Evolutionary conservation across 1,140 invertebrate species (phyloP).

Genomic region (Lerema accius): DNA sequence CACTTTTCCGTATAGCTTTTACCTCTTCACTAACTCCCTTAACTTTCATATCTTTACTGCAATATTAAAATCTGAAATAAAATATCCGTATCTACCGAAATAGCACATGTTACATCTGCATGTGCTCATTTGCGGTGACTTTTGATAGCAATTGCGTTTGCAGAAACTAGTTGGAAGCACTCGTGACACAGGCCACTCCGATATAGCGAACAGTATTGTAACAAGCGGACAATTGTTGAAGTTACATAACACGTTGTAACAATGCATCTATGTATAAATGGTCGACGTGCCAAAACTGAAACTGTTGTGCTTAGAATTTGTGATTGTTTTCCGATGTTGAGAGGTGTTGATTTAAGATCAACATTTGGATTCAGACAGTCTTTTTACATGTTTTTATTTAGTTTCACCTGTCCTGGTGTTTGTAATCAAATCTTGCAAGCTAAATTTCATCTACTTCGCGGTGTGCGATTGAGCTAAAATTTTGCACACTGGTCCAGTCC

Average conservation of each 20-base stretch:
- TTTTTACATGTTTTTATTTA: too few species aligned
- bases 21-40: too few species aligned
- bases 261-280: slow-evolving; percentile 7
- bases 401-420: too few species aligned
- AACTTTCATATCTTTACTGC: too few species aligned
- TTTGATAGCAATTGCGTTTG: not conserved
- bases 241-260: not conserved
- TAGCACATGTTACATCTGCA: not conserved
- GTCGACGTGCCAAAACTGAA: slow-evolving; percentile 9
- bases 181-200: not conserved
- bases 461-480: too few species aligned
- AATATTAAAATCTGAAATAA: not conserved
- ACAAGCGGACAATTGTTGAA: not conserved
- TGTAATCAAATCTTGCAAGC: too few species aligned
- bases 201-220: slow-evolving; percentile 2
- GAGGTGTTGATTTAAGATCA: not conserved
- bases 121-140: not conserved
- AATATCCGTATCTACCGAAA: not conserved
- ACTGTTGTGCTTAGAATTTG: not conserved
- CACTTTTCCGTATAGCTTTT: too few species aligned
- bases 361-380: too few species aligned
- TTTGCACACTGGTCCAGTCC: too few species aligned
- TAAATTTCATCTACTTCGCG: too few species aligned
- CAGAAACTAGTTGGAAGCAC: not conserved
- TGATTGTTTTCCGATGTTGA: too few species aligned